Base-by-base conservation (phyloP, 1,140 invertebrate genomes). In the Euura saliciscinereae region DNA sequence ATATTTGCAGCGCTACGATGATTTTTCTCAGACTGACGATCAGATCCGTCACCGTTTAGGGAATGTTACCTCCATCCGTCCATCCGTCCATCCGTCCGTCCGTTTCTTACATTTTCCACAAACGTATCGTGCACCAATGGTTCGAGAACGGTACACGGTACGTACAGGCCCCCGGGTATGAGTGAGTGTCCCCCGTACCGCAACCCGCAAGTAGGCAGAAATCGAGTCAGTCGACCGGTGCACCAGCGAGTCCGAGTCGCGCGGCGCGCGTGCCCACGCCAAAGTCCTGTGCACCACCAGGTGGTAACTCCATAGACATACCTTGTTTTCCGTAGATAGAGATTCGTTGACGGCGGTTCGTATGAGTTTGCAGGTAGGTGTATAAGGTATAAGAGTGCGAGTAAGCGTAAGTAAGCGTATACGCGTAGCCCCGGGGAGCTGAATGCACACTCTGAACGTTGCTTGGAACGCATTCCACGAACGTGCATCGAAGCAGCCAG, bases 11-110 rank as follows among this genome's bases (percentile, higher is more conserved):
- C 28, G 28, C 78, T 77, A 77, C 77, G 76, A 78, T 73, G 78
- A 83, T 83, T 83, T 84, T 84, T 85, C 77, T 79, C 74, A 76
- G 74, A 46, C 8, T 11, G 13, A 73, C 43, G 75, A 75, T 28
- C 28, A 28, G 28, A 28, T 28, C 28, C 51, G 13, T 59, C 51
- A 71, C 84, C 85, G 84, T 85, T 85, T 86, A 85, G 83, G 84
- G 83, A 84, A 86, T 84, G 82, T 85, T 86, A 83, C 80, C 81
- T 64, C 59, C 8, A 1, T 13, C 8, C 59, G 13, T 10, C 66
- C 66, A 6, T 10, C 10, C 43, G 43, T 44, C 28, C 6, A 2
- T 43, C 65, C 6, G 65, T 8, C 8, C 28, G 28, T 8, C 28
- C 43, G 13, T 28, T 67, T 44, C 43, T 75, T 75, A 66, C 45